Conservation (phyloP, 2,888 invertebrate genomes). For the Andricus quercusramuli region DNA sequence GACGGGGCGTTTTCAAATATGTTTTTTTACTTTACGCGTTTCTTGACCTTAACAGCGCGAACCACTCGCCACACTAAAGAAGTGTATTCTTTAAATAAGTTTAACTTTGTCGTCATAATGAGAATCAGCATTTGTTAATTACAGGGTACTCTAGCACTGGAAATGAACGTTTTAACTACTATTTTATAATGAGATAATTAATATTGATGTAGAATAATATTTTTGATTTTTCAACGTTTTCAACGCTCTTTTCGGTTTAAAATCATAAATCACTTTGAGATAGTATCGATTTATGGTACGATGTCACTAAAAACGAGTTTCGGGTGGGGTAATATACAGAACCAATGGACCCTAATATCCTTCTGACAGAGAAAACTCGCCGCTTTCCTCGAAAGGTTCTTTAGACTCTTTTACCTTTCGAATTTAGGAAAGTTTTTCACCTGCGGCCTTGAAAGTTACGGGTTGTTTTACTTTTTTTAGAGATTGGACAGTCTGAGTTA, state of each 20-base stretch:
- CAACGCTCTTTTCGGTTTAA: neutral
- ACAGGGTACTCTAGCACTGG: neutral
- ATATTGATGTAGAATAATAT: neutral
- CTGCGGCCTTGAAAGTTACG: neutral
- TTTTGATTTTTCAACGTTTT: neutral
- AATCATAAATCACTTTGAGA: slow-evolving; percentile 68
- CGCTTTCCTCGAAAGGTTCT: slow-evolving; percentile 42
- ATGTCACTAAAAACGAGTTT: slow-evolving; percentile 61
- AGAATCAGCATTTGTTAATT: slow-evolving; percentile 23
- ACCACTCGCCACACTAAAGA: slow-evolving; percentile 9
- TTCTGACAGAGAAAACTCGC: slow-evolving; percentile 50
- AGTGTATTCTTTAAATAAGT: slow-evolving; percentile 23
- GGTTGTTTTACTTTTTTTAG: too few species aligned
- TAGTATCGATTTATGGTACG: slow-evolving; percentile 73
- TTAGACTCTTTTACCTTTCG: neutral
- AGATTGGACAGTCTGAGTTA: too few species aligned
- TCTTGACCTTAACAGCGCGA: slow-evolving; percentile 18
- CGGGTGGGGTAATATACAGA: slow-evolving; percentile 47
- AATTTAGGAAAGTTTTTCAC: neutral
- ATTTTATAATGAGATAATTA: slow-evolving; percentile 13
- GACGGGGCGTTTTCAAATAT: slow-evolving; percentile 16
- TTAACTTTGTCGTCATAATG: slow-evolving; percentile 4
- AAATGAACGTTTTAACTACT: neutral
- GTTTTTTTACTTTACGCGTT: slow-evolving; percentile 13
- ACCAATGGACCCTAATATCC: slow-evolving; percentile 55